These are phyloP conservation scores for Orthonychiurus folsomi DNA, from an alignment of 2,888 invertebrate genomes.

Conservation along the genomic window DNA sequence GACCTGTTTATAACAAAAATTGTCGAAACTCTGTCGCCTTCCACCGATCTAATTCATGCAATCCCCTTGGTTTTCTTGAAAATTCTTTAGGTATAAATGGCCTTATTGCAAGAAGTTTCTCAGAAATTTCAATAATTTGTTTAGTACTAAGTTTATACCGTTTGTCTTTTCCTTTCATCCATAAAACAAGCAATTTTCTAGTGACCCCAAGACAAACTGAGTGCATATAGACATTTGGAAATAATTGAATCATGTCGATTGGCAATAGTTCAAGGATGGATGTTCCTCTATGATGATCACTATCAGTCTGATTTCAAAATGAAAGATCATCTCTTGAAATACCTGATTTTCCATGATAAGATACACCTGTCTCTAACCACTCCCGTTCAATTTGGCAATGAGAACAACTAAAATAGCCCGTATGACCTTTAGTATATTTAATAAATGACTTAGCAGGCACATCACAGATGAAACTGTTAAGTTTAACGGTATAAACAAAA, in stretches of 20 bases:
- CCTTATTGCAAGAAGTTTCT: slow-evolving; percentile 6
- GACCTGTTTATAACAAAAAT: slow-evolving; percentile 18
- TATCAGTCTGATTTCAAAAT: background rate
- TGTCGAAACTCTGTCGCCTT: slow-evolving; percentile 24
- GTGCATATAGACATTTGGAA: slow-evolving; percentile 20
- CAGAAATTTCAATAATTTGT: slow-evolving; percentile 10
- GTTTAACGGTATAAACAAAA: no score
- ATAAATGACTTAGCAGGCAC: background rate
- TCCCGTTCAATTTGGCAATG: background rate
- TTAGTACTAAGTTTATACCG: slow-evolving; percentile 12
- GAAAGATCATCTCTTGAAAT: background rate
- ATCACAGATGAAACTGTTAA: slow-evolving; percentile 2
- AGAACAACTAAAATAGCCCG: background rate
- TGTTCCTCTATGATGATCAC: background rate
- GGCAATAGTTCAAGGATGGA: background rate
- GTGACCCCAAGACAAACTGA: slow-evolving; percentile 23
- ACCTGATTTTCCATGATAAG: background rate
- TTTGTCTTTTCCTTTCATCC: slow-evolving; percentile 4
- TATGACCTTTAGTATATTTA: background rate
- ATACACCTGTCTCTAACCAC: background rate
- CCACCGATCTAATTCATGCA: slow-evolving; percentile 12
- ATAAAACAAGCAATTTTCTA: slow-evolving; percentile 19
- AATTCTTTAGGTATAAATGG: slow-evolving; percentile 16
- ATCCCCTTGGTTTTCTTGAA: slow-evolving; percentile 17
- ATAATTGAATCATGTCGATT: background rate